Percentiles rank a stretch among this genome's conserved stretches.
phyloP scores from a whole-genome alignment of 2,797 vertebrate species.

The Sylvia borin region DNA sequence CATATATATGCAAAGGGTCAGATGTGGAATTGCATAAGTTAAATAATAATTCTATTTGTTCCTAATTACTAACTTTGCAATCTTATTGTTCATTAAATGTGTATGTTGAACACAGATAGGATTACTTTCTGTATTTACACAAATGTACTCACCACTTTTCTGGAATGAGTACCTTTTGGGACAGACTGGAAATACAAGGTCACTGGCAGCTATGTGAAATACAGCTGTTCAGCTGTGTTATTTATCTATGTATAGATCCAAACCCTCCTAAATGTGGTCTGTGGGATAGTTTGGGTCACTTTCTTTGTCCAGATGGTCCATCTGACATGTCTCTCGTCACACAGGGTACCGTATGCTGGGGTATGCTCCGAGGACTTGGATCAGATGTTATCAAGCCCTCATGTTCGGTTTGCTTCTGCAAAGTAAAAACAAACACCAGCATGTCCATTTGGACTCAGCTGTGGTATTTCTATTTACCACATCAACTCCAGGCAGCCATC shows the following conservation, averaged over 20 bases:
- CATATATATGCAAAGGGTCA: not conserved
- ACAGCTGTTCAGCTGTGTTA: not conserved
- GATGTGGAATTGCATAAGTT: not conserved
- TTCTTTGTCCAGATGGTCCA: conserved; percentile 18
- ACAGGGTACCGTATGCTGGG: not conserved
- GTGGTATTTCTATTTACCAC: conserved; percentile 55
- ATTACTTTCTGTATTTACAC: not conserved
- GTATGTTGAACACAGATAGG: not conserved
- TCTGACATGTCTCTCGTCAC: not conserved
- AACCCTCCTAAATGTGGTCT: not conserved
- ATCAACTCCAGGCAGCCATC: conserved; percentile 30
- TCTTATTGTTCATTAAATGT: not conserved
- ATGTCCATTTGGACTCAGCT: conserved; percentile 53
- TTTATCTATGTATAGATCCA: not conserved
- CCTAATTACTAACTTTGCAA: not conserved
- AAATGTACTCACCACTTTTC: not conserved
- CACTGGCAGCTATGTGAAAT: not conserved
- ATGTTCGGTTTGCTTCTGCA: conserved; percentile 38
- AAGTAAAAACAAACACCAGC: conserved; percentile 41
- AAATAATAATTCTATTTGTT: not conserved
- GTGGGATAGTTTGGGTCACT: not conserved
- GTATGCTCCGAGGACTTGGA: not conserved
- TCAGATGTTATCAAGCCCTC: conserved; percentile 28
- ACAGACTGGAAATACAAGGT: not conserved
- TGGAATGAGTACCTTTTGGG: not conserved